phyloP scores from a whole-genome alignment of 2,113 vertebrate species.

The Merops nubicus region DNA sequence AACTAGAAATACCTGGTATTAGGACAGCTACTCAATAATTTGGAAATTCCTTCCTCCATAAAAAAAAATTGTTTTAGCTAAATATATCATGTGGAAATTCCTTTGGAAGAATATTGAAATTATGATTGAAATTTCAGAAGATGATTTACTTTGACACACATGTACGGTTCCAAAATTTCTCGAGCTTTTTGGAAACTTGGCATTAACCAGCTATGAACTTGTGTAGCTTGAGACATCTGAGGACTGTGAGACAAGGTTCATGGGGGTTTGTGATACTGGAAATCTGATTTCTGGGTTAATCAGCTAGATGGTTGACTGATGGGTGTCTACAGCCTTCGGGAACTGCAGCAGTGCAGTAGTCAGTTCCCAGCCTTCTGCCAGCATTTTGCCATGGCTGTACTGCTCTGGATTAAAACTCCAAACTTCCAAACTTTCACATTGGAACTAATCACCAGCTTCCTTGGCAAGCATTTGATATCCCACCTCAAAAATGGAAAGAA shows the following conservation, averaged over 20 bases:
- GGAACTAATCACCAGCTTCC: neutral
- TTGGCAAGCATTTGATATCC: neutral
- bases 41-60: neutral
- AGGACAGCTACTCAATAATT: neutral
- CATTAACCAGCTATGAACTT: neutral
- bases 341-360: neutral
- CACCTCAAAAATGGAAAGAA: neutral
- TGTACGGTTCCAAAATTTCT: neutral
- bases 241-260: neutral
- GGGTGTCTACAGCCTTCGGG: fast-evolving
- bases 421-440: neutral
- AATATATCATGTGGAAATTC: neutral
- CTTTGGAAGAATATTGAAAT: neutral
- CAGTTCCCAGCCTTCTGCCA: neutral
- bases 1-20: neutral
- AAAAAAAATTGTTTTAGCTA: neutral
- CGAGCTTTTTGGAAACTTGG: neutral
- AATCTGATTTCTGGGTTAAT: neutral
- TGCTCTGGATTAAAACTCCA: neutral
- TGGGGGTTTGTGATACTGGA: neutral
- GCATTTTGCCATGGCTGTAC: neutral
- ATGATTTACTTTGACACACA: neutral
- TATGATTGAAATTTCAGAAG: neutral
- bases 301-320: neutral
- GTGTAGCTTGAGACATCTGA: neutral